Evolutionary conservation across 2,888 invertebrate genomes (phyloP).

Genomic region (Drosophila subsilvestris): DNA sequence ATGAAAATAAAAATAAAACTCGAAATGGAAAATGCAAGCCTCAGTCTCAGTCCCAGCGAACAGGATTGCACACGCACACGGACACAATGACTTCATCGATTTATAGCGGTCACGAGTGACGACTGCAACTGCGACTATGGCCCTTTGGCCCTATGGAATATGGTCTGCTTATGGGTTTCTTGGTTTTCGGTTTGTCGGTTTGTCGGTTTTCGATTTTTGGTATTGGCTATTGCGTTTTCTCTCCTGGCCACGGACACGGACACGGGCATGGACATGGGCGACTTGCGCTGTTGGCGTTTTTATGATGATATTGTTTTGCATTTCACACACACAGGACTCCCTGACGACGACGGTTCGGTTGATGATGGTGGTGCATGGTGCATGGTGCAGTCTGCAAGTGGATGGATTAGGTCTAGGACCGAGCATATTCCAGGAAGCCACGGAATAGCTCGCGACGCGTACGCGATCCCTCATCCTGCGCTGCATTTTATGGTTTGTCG

Average conservation of each 20-base stretch:
- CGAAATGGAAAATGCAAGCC: constrained; percentile 37
- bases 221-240: constrained; percentile 36
- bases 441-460: constrained; percentile 57
- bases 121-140: constrained; percentile 33
- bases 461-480: constrained; percentile 56
- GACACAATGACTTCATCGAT: constrained; percentile 79
- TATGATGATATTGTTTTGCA: constrained; percentile 77
- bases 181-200: constrained; percentile 33
- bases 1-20: constrained; percentile 64
- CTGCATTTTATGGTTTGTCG: constrained; percentile 75
- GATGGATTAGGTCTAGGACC: constrained; percentile 70
- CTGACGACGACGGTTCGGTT: constrained; percentile 35
- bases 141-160: not conserved
- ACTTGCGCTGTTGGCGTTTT: constrained; percentile 61
- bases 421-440: constrained; percentile 63
- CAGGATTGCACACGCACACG: constrained; percentile 35
- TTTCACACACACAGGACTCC: constrained; percentile 32
- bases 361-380: constrained; percentile 8
- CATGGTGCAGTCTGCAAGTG: constrained; percentile 12
- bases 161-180: constrained; percentile 33
- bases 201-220: constrained; percentile 30
- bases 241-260: constrained; percentile 7
- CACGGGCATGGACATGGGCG: constrained; percentile 54
- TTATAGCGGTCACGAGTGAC: constrained; percentile 77
- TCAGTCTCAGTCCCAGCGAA: constrained; percentile 1